A percentile compares a stretch with the other conserved stretches of the same genome.
These are phyloP conservation scores for Hypsibius dujardini DNA, from an alignment of 1,140 invertebrate genomes.

Conservation along the genomic window DNA sequence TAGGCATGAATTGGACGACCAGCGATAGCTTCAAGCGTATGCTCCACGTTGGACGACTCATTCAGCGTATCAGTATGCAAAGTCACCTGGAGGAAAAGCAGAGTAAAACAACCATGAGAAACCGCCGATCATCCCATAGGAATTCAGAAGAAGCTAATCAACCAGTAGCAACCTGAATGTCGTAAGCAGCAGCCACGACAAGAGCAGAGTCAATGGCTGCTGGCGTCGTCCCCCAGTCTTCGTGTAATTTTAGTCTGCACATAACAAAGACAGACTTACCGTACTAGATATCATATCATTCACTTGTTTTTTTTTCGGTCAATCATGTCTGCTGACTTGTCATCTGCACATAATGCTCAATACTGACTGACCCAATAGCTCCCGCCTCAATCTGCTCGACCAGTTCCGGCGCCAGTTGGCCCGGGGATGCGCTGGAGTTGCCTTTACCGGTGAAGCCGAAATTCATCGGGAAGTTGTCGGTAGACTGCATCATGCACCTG, in stretches of 20 bases:
- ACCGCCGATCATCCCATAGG: no score
- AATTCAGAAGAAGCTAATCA: no score
- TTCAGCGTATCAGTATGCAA: constrained; percentile 35
- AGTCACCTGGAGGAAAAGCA: constrained; percentile 26
- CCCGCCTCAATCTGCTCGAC: constrained; percentile 32
- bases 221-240: constrained; percentile 34
- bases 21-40: constrained; percentile 30
- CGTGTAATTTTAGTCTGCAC: constrained; percentile 31
- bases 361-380: constrained; percentile 30
- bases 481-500: constrained; percentile 33
- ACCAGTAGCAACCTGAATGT: constrained; percentile 29
- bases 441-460: constrained; percentile 33
- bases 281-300: constrained; percentile 7
- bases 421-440: constrained; percentile 28
- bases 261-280: background rate
- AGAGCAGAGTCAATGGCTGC: constrained; percentile 32
- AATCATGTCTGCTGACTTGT: no score
- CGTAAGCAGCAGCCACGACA: constrained; percentile 30
- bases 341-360: background rate
- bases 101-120: no score
- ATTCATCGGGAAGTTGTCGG: constrained; percentile 33
- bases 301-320: no score
- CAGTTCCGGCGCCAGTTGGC: constrained; percentile 27
- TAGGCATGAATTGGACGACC: constrained; percentile 33
- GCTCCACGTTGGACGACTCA: constrained; percentile 32